Percentiles rank a stretch among this genome's conserved stretches.
Evolutionary conservation across 2,797 vertebrate genomes (phyloP).

Genomic region (Siniperca obscura): DNA sequence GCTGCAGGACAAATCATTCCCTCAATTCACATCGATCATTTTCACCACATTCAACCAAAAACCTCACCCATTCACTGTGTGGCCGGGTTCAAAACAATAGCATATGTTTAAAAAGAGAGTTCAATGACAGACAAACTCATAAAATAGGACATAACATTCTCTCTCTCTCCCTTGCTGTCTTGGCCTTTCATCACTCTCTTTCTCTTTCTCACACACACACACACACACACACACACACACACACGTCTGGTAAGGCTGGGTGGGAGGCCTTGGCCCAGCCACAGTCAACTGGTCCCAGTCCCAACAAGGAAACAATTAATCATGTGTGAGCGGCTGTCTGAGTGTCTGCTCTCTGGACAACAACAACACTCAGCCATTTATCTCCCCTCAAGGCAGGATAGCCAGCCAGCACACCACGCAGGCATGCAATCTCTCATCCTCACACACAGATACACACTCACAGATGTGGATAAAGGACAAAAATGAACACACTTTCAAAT

Average conservation of each 20-base stretch:
- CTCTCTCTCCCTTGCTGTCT: conserved; percentile 43
- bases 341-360: conserved; percentile 85
- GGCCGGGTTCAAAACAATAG: conserved; percentile 64
- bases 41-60: conserved; percentile 56
- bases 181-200: conserved; percentile 62
- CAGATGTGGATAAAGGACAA: conserved; percentile 59
- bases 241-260: conserved; percentile 64
- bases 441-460: conserved; percentile 35
- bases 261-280: conserved; percentile 83
- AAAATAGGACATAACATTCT: conserved; percentile 60
- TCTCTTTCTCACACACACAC: background rate
- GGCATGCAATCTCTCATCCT: conserved; percentile 74
- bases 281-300: conserved; percentile 80
- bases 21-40: conserved; percentile 55
- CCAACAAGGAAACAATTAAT: conserved; percentile 89
- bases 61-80: conserved; percentile 42
- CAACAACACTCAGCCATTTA: conserved; percentile 84
- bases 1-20: conserved; percentile 46
- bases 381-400: conserved; percentile 81
- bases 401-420: conserved; percentile 75
- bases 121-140: conserved; percentile 67
- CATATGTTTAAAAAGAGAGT: conserved; percentile 53
- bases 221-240: conserved; percentile 32
- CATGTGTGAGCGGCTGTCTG: conserved; percentile 87
- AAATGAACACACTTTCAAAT: conserved; percentile 38